Base-by-base conservation (phyloP, 2,797 vertebrate species). In the Myotis planiceps region DNA sequence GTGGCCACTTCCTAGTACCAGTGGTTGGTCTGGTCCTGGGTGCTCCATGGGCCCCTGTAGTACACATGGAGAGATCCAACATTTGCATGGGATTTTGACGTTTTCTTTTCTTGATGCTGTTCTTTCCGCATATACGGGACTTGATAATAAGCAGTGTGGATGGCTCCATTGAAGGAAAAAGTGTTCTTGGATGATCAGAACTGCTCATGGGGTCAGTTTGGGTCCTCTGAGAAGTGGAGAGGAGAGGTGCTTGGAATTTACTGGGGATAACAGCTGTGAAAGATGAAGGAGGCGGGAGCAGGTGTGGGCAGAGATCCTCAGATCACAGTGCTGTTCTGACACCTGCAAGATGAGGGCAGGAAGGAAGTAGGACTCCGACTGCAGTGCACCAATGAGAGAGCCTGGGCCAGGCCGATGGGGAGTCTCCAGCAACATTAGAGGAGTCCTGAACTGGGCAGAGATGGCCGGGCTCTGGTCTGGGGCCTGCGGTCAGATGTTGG, bases 401-500 rank as follows among this genome's bases (percentile, higher is more conserved):
- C n/a, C 47, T 6, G 6, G 19, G 47, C 23, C 9, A 14, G 65
- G 71, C 51, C 3, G 39, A 2, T 16, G 4, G 12, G 71, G 34
- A 49, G 16, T 18, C 66, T 25, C 58, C 16, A 27, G 37, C 90
- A 14, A 16, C 14, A 4, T 4, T 2, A 34, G 51, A 65, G 74
- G 60, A 75, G 27, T 34, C 29, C 65, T 53, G 47, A 68, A 2
- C 13, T 47, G 88, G 39, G 58, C 25, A 51, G 45, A 58, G 14
- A 16, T 18, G 49, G 39, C 42, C 0, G 0, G 4, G 5, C 51
- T 71, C 29, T 12, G 4, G 13, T 19, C 5, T 12, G 13, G 9
- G 4, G 12, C n/a, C 47, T 1, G 0, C 1, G n/a, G 34, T 34
- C 16, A 5, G 74, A 6, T 53, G 0, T 8, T 47, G 51, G n/a